Base-by-base conservation (phyloP, 2,113 vertebrate genomes). In the Lonchura striata region DNA sequence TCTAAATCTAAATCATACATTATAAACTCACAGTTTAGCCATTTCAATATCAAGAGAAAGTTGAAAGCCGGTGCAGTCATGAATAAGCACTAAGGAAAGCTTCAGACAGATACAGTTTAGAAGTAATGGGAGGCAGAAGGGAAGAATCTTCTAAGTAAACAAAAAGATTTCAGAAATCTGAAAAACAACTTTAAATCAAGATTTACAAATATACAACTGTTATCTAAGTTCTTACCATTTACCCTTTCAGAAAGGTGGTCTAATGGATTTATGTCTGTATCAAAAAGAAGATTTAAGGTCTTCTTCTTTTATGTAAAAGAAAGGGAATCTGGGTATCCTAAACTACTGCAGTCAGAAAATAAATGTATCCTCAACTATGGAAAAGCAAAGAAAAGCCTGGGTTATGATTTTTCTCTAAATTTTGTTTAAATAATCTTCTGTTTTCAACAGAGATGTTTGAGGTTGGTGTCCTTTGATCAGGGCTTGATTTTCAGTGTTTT, bases 1-100 rank as follows among this genome's bases (percentile, higher is more conserved):
- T 96, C 96, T 95, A 97, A 97, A 97, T 98, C 97, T 97, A 97
- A 98, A 97, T 97, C 95, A 96, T 97, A 84, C 94, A 96, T 97
- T 96, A 95, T 94, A 95, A 95, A 95, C 94, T 97, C 96, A 97
- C 94, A 97, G 96, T 98, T 98, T 98, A 97, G 96, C 88, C 89
- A 92, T 97, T 97, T 98, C 96, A 98, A 97, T 98, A 96, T 92
- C 96, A 97, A 97, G 94, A 89, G 88, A 96, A 97, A 97, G 92
- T 96, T 97, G 97, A 97, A 97, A 97, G 88, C 94, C 92, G 93
- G 86, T 90, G 92, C 78, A 97, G 96, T 92, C 88, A 93, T 97
- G 96, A 98, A 96, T 97, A 98, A 97, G 94, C 88, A 90, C 93
- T 97, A 87, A 82, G 72, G 94, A 98, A 98, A 97, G 21, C 94